These are phyloP conservation scores for Rotaria magnacalcarata DNA, from an alignment of 2,888 invertebrate genomes.

Conservation along the genomic window DNA sequence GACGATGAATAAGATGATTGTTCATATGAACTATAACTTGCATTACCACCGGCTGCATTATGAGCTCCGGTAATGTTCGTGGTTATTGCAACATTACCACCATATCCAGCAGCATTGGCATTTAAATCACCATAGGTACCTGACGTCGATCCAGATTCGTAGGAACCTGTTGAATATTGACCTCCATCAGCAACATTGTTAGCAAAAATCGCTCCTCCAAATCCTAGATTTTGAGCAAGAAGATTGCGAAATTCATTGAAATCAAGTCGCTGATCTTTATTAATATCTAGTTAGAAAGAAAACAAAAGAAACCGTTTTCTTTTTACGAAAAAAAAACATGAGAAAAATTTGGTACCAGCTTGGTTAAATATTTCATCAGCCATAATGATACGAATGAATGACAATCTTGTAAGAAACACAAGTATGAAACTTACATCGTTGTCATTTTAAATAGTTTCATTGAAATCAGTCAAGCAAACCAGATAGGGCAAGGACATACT, in stretches of 20 bases:
- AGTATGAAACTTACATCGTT: not conserved
- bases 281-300: not conserved
- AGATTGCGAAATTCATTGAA: slow-evolving; percentile 2
- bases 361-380: not conserved
- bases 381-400: not conserved
- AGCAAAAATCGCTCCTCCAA: not conserved
- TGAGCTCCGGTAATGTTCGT: not conserved
- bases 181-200: not conserved
- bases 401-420: not conserved
- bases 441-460: slow-evolving; percentile 9
- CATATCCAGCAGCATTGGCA: not conserved
- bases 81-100: not conserved
- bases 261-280: slow-evolving; percentile 24
- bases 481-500: not conserved
- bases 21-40: not conserved
- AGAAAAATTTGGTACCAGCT: not conserved
- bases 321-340: not conserved
- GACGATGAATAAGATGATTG: not conserved
- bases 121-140: not conserved
- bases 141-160: not conserved
- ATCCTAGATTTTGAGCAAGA: not conserved
- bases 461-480: slow-evolving; percentile 15
- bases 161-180: not conserved
- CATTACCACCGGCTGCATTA: not conserved
- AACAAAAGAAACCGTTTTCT: not conserved